Percentiles rank a stretch among this genome's conserved stretches.
These are phyloP conservation scores for Pseudeuparius sepicola DNA, from an alignment of 2,888 invertebrate species.

Conservation along the genomic window DNA sequence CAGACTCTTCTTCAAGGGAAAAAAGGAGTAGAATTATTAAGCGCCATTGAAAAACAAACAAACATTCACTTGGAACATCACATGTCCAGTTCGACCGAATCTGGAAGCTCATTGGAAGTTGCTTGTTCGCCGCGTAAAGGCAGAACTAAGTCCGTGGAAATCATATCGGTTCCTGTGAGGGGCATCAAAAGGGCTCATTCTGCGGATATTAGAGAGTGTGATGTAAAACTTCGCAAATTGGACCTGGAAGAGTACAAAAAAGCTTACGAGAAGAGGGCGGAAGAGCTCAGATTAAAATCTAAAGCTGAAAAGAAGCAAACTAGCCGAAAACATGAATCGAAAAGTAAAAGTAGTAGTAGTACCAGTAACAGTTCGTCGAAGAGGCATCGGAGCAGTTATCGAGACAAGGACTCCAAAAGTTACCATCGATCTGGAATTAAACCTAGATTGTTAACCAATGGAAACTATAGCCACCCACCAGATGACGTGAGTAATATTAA, in stretches of 20 bases:
- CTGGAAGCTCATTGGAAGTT: slow-evolving; percentile 19
- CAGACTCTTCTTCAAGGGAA: slow-evolving; percentile 32
- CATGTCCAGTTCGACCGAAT: slow-evolving; percentile 28
- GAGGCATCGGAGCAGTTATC: slow-evolving; percentile 20
- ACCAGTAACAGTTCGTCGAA: slow-evolving; percentile 18
- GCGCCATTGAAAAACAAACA: slow-evolving; percentile 33
- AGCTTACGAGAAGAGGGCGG: slow-evolving; percentile 16
- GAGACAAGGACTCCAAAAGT: no score
- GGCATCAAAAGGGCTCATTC: slow-evolving; percentile 32
- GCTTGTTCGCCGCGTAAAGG: slow-evolving; percentile 27
- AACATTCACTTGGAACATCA: slow-evolving; percentile 25
- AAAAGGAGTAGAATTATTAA: slow-evolving; percentile 31
- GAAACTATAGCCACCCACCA: slow-evolving; percentile 36
- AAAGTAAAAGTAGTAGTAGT: slow-evolving; percentile 21
- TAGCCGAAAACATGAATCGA: slow-evolving; percentile 22
- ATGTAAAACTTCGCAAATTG: slow-evolving; percentile 26
- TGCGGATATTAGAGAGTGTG: slow-evolving; percentile 26
- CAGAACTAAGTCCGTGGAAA: slow-evolving; percentile 33
- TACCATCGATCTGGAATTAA: slow-evolving; percentile 22
- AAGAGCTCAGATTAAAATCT: slow-evolving; percentile 20
- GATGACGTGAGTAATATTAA: slow-evolving; percentile 32
- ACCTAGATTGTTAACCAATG: slow-evolving; percentile 31
- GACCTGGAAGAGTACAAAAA: slow-evolving; percentile 26
- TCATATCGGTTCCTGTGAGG: slow-evolving; percentile 22
- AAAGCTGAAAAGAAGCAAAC: slow-evolving; percentile 25